A percentile compares a stretch with the other conserved stretches of the same genome.
phyloP scores from a whole-genome alignment of 1,140 invertebrate species.

The Pseudomyrmex cubaensis region DNA sequence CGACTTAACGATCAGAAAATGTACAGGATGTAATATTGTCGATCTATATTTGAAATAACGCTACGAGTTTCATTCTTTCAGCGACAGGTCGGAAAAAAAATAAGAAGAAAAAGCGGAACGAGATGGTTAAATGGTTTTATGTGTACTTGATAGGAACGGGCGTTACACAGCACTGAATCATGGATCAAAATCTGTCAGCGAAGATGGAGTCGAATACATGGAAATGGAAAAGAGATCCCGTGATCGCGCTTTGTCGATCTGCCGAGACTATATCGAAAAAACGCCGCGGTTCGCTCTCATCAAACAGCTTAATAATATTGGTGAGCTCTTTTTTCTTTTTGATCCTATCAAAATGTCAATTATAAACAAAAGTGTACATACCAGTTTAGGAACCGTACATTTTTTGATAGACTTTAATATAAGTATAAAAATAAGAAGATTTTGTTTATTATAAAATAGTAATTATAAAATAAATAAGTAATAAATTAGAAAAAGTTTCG shows the following conservation, averaged over 20 bases:
- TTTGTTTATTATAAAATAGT: no score
- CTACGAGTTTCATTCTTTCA: not conserved
- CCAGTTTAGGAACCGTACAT: not conserved
- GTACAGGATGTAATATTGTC: not conserved
- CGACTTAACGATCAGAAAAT: not conserved
- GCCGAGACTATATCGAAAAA: conserved; percentile 88
- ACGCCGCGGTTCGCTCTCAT: conserved; percentile 90
- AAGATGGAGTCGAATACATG: conserved; percentile 87
- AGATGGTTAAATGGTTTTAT: conserved; percentile 2
- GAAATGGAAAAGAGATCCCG: conserved; percentile 88
- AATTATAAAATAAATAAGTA: not conserved
- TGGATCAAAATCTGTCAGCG: conserved; percentile 83
- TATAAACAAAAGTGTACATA: not conserved
- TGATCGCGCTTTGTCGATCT: conserved; percentile 87
- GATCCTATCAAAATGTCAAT: not conserved
- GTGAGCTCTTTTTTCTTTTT: conserved; percentile 76
- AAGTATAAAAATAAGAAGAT: not conserved
- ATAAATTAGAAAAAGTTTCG: not conserved
- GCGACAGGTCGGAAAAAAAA: not conserved
- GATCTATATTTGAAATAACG: conserved; percentile 1
- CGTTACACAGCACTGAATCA: conserved; percentile 89
- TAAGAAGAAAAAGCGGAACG: no score
- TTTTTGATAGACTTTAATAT: not conserved
- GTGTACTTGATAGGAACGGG: conserved; percentile 83
- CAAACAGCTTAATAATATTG: conserved; percentile 92